Conservation (phyloP, 1,140 invertebrate genomes). For the Bombus turneri region DNA sequence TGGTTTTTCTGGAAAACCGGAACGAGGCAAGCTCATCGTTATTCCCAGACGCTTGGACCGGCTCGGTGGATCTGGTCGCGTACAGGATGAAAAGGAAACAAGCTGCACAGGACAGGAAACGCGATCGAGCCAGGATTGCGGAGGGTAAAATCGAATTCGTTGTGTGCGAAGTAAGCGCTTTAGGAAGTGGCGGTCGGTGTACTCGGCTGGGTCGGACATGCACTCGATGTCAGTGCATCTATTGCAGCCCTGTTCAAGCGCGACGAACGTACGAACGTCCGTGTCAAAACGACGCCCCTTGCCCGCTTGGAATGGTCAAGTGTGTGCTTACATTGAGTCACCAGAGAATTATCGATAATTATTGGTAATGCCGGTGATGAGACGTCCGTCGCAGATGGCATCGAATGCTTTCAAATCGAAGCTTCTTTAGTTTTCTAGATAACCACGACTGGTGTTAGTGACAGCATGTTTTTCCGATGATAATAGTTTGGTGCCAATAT, state of each 20-base stretch:
- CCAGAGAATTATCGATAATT: slow-evolving; percentile 49
- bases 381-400: slow-evolving; percentile 19
- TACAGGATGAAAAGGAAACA: slow-evolving; percentile 37
- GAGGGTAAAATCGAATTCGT: slow-evolving; percentile 35
- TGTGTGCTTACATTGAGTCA: slow-evolving; percentile 35
- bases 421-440: no score
- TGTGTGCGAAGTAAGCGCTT: slow-evolving; percentile 52
- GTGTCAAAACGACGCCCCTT: slow-evolving; percentile 37
- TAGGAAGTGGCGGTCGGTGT: slow-evolving; percentile 39
- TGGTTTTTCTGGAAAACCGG: background rate
- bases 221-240: slow-evolving; percentile 55
- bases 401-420: no score
- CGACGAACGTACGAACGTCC: slow-evolving; percentile 35
- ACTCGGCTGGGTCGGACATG: slow-evolving; percentile 37
- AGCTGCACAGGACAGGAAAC: slow-evolving; percentile 20
- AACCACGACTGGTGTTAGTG: no score
- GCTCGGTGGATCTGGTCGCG: background rate
- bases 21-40: background rate
- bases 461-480: no score
- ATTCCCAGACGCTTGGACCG: background rate
- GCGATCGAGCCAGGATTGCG: slow-evolving; percentile 24
- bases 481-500: no score
- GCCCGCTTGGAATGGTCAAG: background rate
- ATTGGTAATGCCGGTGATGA: slow-evolving; percentile 34
- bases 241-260: slow-evolving; percentile 44